Base-by-base conservation (phyloP, 2,797 vertebrate genomes). In the Menidia menidia region DNA sequence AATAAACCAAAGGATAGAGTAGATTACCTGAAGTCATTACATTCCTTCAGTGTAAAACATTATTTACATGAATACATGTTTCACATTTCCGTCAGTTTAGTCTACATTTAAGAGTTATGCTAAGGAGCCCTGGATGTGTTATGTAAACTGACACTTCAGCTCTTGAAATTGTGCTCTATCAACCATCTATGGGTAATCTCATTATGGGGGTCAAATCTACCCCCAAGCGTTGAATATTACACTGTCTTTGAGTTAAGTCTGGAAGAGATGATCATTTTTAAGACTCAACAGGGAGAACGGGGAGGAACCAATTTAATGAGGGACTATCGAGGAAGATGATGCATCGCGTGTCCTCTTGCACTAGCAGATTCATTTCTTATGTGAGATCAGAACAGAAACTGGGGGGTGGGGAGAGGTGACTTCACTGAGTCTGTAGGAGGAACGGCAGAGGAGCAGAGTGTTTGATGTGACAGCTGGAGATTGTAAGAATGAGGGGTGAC, bases 401-500 rank as follows among this genome's bases (percentile, higher is more conserved):
- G 11, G 48, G 48, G 57, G 59, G 25, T n/a, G 55, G 32, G 42
- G 65, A 57, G 32, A 50, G 71, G 75, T 39, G 77, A 30, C 35
- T 59, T 41, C 33, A 39, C 45, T 50, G 43, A 64, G 68, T 68
- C 58, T 62, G 47, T 71, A 80, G 84, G 81, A 64, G 73, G 85
- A 82, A 89, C 82, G 63, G 57, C 57, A 60, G 61, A 30, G 72
- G 59, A 84, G 71, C 81, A 41, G 73, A 83, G 85, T 82, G 89
- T 92, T 92, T 95, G 93, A 95, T 92, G 92, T 94, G 94, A 93
- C 94, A 93, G 90, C 83, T 92, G 92, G 88, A 95, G 93, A 95
- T 95, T 88, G 93, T 91, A 84, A 89, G 91, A 94, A 95, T 92
- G 93, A 95, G 92, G 85, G 80, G 77, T 91, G 91, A 93, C 91